Percentiles rank a stretch among this genome's conserved stretches.
These are phyloP conservation scores for Halisarca cf. caerulea DNA, from an alignment of 37 sponge, comb jelly and placozoan genomes.

Conservation along the genomic window DNA sequence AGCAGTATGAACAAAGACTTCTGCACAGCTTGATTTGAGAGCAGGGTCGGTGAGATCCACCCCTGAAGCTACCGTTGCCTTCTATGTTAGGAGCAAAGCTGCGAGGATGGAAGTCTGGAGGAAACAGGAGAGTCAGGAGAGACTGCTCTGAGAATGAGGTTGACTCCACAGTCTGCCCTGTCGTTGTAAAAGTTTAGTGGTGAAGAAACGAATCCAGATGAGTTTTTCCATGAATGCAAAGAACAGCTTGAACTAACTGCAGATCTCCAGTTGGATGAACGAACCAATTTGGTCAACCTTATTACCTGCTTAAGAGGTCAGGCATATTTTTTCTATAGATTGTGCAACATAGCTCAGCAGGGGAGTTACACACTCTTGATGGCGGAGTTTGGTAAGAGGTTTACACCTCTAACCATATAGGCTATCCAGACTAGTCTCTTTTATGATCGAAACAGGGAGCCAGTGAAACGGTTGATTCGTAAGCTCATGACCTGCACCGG, in stretches of 20 bases:
- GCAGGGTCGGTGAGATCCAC: no score
- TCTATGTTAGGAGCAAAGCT: no score
- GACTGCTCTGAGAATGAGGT: no score
- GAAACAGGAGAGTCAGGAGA: no score
- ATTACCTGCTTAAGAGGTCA: slow-evolving; percentile 36
- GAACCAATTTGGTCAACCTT: slow-evolving; percentile 43
- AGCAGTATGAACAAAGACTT: neutral
- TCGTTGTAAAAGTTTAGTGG: slow-evolving; percentile 45
- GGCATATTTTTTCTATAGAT: slow-evolving; percentile 50
- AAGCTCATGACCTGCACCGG: slow-evolving; percentile 50
- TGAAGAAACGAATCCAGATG: slow-evolving; percentile 27
- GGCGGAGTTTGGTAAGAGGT: slow-evolving; percentile 39
- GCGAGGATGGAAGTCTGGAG: no score
- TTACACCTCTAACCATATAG: slow-evolving; percentile 39
- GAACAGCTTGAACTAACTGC: slow-evolving; percentile 57
- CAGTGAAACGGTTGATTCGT: slow-evolving; percentile 51
- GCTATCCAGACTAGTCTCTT: slow-evolving; percentile 49
- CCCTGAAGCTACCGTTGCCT: no score
- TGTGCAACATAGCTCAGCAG: slow-evolving; percentile 37
- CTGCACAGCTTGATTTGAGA: no score
- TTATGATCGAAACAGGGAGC: slow-evolving; percentile 42
- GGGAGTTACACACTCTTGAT: slow-evolving; percentile 28
- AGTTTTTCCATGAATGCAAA: slow-evolving; percentile 55
- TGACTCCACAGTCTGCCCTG: slow-evolving; percentile 18
- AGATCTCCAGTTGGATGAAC: slow-evolving; percentile 21